A percentile compares a stretch with the other conserved stretches of the same genome.
Conservation (phyloP, 2,888 invertebrate species). For the Stramonita haemastoma region DNA sequence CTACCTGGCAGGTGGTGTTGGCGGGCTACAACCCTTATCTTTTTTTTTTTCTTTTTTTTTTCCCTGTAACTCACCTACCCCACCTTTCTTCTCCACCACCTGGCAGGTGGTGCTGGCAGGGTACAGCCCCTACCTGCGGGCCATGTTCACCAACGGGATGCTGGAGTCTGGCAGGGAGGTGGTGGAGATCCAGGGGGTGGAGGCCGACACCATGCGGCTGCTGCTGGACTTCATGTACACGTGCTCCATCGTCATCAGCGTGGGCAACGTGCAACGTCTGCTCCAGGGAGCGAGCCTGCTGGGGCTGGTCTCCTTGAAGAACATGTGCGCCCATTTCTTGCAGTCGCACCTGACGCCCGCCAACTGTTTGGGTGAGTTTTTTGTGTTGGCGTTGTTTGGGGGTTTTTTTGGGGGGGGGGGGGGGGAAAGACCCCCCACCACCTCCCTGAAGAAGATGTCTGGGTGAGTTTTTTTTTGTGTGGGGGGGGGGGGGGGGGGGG, state of each 20-base stretch:
- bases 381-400: neutral
- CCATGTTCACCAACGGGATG: slow-evolving; percentile 77
- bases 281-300: slow-evolving; percentile 74
- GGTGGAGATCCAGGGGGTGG: slow-evolving; percentile 72
- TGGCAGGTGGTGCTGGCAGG: slow-evolving; percentile 71
- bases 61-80: too few relatives aligned
- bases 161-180: slow-evolving; percentile 69
- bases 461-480: neutral
- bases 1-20: too few relatives aligned
- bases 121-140: slow-evolving; percentile 73
- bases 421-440: neutral
- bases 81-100: too few relatives aligned
- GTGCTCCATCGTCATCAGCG: slow-evolving; percentile 71
- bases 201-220: slow-evolving; percentile 69
- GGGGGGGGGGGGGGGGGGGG: too few relatives aligned
- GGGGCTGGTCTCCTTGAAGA: slow-evolving; percentile 67
- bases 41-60: too few relatives aligned
- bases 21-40: too few relatives aligned
- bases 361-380: slow-evolving; percentile 71
- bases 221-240: slow-evolving; percentile 75
- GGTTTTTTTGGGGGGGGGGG: neutral
- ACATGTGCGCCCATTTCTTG: slow-evolving; percentile 72
- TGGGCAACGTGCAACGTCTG: slow-evolving; percentile 73
- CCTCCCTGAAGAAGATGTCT: neutral
- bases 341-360: slow-evolving; percentile 72